Conservation (phyloP, 2,797 vertebrate genomes). For the Eleutherodactylus coqui region DNA sequence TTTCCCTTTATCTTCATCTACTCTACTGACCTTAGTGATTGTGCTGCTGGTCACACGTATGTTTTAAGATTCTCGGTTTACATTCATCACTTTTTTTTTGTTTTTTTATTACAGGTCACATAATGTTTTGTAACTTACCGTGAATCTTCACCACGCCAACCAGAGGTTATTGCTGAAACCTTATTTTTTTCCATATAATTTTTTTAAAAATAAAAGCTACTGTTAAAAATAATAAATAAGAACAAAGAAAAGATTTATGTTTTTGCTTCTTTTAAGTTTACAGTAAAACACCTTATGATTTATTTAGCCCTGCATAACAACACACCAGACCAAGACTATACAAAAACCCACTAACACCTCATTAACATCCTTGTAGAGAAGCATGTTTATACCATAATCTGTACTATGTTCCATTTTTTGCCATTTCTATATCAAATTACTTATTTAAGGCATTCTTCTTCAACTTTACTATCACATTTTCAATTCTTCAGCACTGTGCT, state of each 20-base stretch:
- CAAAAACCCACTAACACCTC: conserved; percentile 58
- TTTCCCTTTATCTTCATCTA: too few relatives aligned
- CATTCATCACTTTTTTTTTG: too few relatives aligned
- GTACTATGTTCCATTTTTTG: conserved; percentile 28
- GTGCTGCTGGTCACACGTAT: too few relatives aligned
- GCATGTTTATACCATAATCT: conserved; percentile 50
- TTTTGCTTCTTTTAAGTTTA: neutral
- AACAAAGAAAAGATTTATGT: conserved; percentile 20
- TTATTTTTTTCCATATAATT: too few relatives aligned
- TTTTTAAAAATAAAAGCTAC: too few relatives aligned
- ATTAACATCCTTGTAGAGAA: conserved; percentile 49
- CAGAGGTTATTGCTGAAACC: too few relatives aligned
- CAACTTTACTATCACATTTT: neutral
- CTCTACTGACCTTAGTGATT: too few relatives aligned
- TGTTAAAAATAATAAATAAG: too few relatives aligned
- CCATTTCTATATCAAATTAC: conserved; percentile 44
- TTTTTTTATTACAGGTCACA: too few relatives aligned
- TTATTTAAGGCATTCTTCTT: conserved; percentile 25
- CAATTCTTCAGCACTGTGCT: neutral
- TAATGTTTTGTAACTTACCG: too few relatives aligned
- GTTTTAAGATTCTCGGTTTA: too few relatives aligned
- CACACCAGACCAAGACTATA: conserved; percentile 55
- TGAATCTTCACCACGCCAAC: too few relatives aligned
- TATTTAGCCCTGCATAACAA: conserved; percentile 39
- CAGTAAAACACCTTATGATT: conserved; percentile 33